A percentile compares a stretch with the other conserved stretches of the same genome.
phyloP scores from a whole-genome alignment of 2,113 vertebrate genomes.

The Hydropotes inermis region DNA sequence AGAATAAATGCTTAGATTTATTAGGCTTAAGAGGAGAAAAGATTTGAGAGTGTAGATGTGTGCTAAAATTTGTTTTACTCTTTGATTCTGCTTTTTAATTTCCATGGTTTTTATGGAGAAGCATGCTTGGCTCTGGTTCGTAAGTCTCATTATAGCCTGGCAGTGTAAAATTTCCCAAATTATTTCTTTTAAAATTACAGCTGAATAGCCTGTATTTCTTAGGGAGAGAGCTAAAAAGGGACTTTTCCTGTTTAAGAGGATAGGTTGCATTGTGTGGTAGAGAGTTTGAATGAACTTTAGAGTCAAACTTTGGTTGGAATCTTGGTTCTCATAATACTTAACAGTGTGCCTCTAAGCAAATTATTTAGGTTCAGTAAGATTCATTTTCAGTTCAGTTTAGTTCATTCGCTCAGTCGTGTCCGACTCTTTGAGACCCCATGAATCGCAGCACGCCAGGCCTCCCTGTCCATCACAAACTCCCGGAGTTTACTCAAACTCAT shows the following conservation, averaged over 20 bases:
- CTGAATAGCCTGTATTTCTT: not conserved
- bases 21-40: not conserved
- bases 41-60: not conserved
- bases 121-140: not conserved
- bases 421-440: too few relatives aligned
- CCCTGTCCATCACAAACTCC: too few relatives aligned
- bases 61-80: not conserved
- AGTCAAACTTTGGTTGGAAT: not conserved
- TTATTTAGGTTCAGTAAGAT: not conserved
- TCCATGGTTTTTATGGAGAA: not conserved
- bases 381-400: not conserved
- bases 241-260: not conserved
- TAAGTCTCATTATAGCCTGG: not conserved
- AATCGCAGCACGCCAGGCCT: too few relatives aligned
- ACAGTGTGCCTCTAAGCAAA: not conserved
- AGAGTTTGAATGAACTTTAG: not conserved
- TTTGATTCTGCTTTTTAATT: not conserved
- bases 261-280: not conserved
- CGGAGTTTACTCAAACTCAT: too few relatives aligned
- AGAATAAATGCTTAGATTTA: not conserved
- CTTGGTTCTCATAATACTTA: not conserved
- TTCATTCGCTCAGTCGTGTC: too few relatives aligned
- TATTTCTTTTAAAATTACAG: conserved; percentile 4
- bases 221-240: not conserved
- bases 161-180: not conserved